Evolutionary conservation across 2,797 vertebrate genomes (phyloP).

Genomic region (Sebastolobus alascanus): DNA sequence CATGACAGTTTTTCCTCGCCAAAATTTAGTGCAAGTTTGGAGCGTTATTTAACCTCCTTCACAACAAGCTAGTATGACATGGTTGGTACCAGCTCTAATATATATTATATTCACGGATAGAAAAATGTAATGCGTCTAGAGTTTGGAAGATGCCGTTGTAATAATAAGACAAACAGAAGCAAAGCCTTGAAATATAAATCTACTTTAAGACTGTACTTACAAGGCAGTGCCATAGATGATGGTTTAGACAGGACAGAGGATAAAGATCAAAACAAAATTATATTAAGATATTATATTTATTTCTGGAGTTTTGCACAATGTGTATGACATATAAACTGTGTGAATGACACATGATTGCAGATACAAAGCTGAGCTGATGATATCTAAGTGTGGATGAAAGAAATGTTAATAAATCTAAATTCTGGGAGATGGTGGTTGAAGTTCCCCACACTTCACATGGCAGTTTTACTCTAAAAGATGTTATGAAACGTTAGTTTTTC

Average conservation of each 20-base stretch:
- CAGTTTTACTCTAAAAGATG: background rate
- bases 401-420: background rate
- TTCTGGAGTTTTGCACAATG: background rate
- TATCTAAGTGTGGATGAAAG: background rate
- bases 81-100: too few relatives aligned
- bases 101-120: background rate
- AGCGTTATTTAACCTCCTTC: too few relatives aligned
- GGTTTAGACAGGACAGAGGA: background rate
- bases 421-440: background rate
- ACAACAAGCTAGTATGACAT: too few relatives aligned
- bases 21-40: too few relatives aligned
- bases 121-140: background rate
- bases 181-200: background rate
- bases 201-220: background rate
- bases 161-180: background rate
- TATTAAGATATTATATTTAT: background rate
- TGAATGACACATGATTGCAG: background rate
- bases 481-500: too few relatives aligned
- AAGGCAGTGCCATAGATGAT: background rate
- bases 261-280: background rate
- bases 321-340: background rate
- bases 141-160: background rate
- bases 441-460: background rate
- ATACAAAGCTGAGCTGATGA: background rate
- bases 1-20: too few relatives aligned